These are phyloP conservation scores for Poecilia wingei DNA, from an alignment of 2,797 vertebrate genomes.

Conservation along the genomic window DNA sequence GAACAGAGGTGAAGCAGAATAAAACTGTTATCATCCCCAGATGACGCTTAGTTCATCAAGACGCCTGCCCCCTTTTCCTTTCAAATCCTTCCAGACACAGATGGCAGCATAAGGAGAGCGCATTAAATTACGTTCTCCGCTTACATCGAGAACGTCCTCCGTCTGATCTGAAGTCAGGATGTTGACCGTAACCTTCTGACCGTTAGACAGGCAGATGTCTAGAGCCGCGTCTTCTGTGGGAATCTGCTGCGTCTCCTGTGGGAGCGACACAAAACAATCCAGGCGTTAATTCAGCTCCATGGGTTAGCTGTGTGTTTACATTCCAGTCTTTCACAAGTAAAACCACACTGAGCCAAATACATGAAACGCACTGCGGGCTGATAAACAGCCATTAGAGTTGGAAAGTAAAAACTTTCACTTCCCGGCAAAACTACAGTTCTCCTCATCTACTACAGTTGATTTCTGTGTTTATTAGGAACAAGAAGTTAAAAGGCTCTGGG, in stretches of 20 bases:
- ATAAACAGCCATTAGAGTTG: background rate
- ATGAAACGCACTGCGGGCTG: background rate
- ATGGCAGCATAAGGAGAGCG: background rate
- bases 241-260: conserved; percentile 96
- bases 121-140: conserved; percentile 6
- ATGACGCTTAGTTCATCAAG: background rate
- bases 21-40: background rate
- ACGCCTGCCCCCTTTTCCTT: background rate
- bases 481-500: background rate
- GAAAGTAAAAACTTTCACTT: background rate
- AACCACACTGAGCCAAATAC: conserved; percentile 7
- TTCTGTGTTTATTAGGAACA: background rate
- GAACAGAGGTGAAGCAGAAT: conserved; percentile 4
- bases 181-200: conserved; percentile 92
- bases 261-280: conserved; percentile 40
- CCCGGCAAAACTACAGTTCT: background rate
- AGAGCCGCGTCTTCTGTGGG: conserved; percentile 95
- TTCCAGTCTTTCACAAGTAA: conserved; percentile 24
- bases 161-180: conserved; percentile 96
- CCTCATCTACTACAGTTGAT: background rate
- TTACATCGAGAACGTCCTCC: conserved; percentile 95
- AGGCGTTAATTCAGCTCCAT: conserved; percentile 30
- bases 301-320: conserved; percentile 34
- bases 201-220: conserved; percentile 92
- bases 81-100: background rate